A percentile compares a stretch with the other conserved stretches of the same genome.
These are phyloP conservation scores for Lepidurus arcticus DNA, from an alignment of 1,140 invertebrate genomes.

Conservation along the genomic window DNA sequence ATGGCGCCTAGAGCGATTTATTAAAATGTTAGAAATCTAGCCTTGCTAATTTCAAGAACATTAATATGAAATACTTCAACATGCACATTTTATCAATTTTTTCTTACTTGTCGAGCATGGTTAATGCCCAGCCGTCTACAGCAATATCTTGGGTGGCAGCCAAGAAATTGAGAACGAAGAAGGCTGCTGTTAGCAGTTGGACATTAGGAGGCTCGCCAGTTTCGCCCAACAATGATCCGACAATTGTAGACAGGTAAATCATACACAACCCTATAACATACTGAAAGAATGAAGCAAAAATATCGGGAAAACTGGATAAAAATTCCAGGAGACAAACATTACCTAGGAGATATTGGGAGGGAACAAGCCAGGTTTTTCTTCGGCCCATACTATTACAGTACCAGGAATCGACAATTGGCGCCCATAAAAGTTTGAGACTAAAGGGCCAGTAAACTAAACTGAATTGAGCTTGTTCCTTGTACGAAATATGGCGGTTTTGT, in stretches of 20 bases:
- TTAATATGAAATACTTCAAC: slow-evolving; percentile 33
- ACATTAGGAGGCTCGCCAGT: slow-evolving; percentile 61
- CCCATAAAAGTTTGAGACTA: slow-evolving; percentile 95
- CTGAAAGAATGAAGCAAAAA: slow-evolving; percentile 39
- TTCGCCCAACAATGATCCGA: slow-evolving; percentile 69
- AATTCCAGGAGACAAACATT: not conserved
- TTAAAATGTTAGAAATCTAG: not conserved
- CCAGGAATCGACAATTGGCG: slow-evolving; percentile 91
- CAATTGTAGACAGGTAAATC: slow-evolving; percentile 68
- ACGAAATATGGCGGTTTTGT: slow-evolving; percentile 81
- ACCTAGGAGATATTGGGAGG: slow-evolving; percentile 69
- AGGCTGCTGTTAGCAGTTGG: slow-evolving; percentile 70
- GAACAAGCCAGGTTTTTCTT: slow-evolving; percentile 95
- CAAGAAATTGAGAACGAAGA: slow-evolving; percentile 89
- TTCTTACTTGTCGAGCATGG: slow-evolving; percentile 83
- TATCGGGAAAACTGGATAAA: not conserved
- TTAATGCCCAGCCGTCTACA: slow-evolving; percentile 98
- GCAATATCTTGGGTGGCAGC: slow-evolving; percentile 99
- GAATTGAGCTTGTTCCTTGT: slow-evolving; percentile 94
- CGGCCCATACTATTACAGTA: slow-evolving; percentile 78
- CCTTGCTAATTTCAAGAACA: too few species aligned
- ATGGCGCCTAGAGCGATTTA: slow-evolving; percentile 61
- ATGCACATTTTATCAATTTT: slow-evolving; percentile 4
- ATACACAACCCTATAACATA: slow-evolving; percentile 74
- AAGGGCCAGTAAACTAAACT: slow-evolving; percentile 98